Base-by-base conservation (phyloP, 2,888 invertebrate genomes). In the Idaea dimidiata region DNA sequence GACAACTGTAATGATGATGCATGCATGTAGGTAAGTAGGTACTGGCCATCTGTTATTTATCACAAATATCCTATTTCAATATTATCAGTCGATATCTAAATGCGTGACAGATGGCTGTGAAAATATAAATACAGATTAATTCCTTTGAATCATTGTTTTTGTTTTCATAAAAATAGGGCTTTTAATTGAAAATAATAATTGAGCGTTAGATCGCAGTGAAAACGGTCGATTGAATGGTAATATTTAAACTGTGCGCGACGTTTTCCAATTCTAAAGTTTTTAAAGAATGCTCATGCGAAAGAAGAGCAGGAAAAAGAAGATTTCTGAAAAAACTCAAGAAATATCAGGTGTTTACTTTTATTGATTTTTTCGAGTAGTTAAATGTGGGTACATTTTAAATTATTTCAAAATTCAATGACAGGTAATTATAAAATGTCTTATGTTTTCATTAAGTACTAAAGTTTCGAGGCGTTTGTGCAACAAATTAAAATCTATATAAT, bases 261-360 rank as follows among this genome's bases (percentile, higher is more conserved):
- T 85, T 92, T 79, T 87, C 89, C 66, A 87, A 88, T 65, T 82
- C 86, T 70, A 90, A 87, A 73, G 75, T 85, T 60, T 90, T 90
- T 69, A 91, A 91, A 74, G 83, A 86, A 68, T 92, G 91, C 81
- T 89, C 89, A 87, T 91, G 91, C 91, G 91, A 91, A 88, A 87
- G 91, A 90, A 83, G 87, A 80, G 81, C 89, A 83, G 91, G 91
- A 89, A 92, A 88, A 91, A 91, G 90, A 70, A 85, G 91, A 70
- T 76, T 91, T 60, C 72, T 91, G 54, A 82, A 82, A 71, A 81
- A 86, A 65, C 81, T 84, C 62, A 79, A 78, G 72, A 89, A 80
- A 69, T 62, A 57, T 60, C 81, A 83, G 72, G 80, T 87, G 87
- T 88, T 77, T 67, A n/a, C n/a, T 58, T 68, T 73, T 60, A 66